Evolutionary conservation across 1,140 invertebrate species (phyloP), one percentile per base, ranked within the genome.

Genomic region (Drosophila parabipectinata): DNA sequence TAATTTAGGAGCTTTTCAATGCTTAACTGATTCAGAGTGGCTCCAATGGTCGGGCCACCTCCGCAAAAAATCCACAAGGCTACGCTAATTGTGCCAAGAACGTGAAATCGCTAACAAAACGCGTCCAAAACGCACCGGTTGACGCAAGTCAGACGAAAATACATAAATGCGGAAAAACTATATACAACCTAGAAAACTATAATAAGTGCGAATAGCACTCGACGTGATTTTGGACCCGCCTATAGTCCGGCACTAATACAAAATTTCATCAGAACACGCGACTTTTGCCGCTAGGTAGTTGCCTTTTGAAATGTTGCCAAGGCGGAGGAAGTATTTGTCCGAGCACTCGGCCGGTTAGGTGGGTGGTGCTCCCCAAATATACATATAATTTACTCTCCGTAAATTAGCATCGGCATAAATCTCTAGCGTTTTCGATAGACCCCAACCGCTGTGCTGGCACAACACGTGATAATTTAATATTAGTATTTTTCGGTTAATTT

Each of bases 61-160:
- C 44, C 39, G 26, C 47, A 56, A 28, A 47, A 47, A 51, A 48
- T 45, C 75, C 39, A 48, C 79, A 88, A 87, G 82, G 79, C 56
- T 76, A 45, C 62, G 75, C 71, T 79, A 88, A 82, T 83, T 88
- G 72, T 88, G 83, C 72, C 82, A 88, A 88, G 83, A 83, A 68
- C 61, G 39, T 30, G 24, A 45, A 52, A 66, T 28, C 59, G 71
- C 71, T 21, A 28, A 37, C 15, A 52, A 76, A 67, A 39, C 61
- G 72, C 72, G 18, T 21, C 26, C 24, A 30, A 74, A 68, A 69
- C 63, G 67, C 58, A 21, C 58, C 15, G 50, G 54, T 59, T 76
- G 79, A 88, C 78, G 79, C 62, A 79, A 87, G 53, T 47, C 24
- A 7, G 26, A 30, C 58, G 34, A 83, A 82, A 72, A 82, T 60